phyloP scores from a whole-genome alignment of 1,140 invertebrate genomes.

The Pararge aegeria region DNA sequence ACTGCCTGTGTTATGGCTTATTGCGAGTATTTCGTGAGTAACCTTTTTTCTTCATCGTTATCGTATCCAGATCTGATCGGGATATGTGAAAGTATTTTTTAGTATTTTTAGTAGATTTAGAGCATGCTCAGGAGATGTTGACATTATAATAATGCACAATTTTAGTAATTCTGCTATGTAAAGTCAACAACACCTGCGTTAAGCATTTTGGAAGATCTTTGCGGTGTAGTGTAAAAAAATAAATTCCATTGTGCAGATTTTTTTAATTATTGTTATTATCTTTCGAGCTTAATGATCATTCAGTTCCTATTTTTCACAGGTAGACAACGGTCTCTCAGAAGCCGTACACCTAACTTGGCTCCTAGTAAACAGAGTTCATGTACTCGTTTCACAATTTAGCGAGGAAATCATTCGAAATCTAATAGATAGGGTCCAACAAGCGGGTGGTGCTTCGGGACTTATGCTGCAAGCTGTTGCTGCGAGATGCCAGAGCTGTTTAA shows the following conservation, averaged over 20 bases:
- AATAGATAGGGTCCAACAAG: constrained; percentile 58
- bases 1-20: constrained; percentile 67
- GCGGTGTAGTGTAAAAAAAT: too few species aligned
- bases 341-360: constrained; percentile 88
- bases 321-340: constrained; percentile 82
- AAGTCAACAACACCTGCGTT: too few species aligned
- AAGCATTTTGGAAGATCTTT: too few species aligned
- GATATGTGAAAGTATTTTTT: too few species aligned
- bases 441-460: constrained; percentile 84
- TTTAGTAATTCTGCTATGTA: too few species aligned
- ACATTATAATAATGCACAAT: too few species aligned
- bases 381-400: constrained; percentile 80
- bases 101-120: too few species aligned
- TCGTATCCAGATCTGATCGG: too few species aligned
- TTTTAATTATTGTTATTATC: too few species aligned
- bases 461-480: constrained; percentile 86
- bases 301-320: constrained; percentile 41
- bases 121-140: too few species aligned
- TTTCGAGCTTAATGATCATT: background rate
- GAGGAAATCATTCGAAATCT: constrained; percentile 47
- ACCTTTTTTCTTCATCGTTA: background rate
- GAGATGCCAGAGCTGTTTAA: constrained; percentile 70
- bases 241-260: too few species aligned
- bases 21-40: constrained; percentile 76
- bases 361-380: constrained; percentile 86